Conservation (phyloP, 2,888 invertebrate genomes). For the Noctua comes region DNA sequence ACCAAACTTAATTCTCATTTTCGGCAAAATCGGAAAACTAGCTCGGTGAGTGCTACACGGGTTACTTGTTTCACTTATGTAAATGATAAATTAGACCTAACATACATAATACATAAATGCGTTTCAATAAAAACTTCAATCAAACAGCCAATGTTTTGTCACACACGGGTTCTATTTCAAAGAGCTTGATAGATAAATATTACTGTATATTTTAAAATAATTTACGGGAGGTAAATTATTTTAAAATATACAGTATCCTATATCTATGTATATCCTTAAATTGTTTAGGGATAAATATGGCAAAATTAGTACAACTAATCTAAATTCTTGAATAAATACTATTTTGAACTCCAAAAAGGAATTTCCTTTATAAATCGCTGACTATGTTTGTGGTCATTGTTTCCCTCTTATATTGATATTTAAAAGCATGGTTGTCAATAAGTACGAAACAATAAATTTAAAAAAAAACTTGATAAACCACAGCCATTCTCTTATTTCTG, state of each 20-base stretch:
- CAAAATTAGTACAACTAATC: background rate
- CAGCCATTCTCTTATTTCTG: background rate
- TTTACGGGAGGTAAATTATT: no score
- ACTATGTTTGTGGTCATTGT: background rate
- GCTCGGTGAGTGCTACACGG: no score
- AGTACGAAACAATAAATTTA: background rate
- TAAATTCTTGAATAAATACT: conserved; percentile 1
- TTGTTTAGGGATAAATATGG: conserved; percentile 20
- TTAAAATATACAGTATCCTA: no score
- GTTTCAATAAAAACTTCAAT: background rate
- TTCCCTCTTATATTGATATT: background rate
- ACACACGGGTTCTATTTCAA: background rate
- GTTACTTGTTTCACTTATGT: no score
- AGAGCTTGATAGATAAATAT: background rate
- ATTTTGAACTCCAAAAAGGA: background rate
- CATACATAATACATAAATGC: background rate
- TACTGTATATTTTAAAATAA: conserved; percentile 13
- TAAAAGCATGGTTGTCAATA: background rate
- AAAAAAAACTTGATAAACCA: background rate
- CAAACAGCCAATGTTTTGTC: background rate
- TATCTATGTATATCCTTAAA: no score
- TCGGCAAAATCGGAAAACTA: no score
- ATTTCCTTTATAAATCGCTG: background rate
- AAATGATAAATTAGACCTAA: background rate
- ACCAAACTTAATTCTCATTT: no score